Evolutionary conservation across 2,113 vertebrate genomes (phyloP).

Genomic region (Petromus typicus): DNA sequence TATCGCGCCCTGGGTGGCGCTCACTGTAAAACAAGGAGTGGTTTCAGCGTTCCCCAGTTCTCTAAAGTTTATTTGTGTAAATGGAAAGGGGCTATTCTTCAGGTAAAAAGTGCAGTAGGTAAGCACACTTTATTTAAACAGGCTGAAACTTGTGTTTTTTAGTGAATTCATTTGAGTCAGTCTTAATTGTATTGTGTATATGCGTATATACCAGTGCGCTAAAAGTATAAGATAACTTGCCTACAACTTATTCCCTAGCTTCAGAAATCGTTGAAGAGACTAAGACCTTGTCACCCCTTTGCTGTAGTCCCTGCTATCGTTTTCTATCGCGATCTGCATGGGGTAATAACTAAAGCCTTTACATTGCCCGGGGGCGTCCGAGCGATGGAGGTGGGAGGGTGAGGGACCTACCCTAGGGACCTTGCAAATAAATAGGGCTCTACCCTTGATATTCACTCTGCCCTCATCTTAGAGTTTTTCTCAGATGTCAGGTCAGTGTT

Average conservation of each 20-base stretch:
- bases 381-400: accelerated
- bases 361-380: not conserved
- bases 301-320: not conserved
- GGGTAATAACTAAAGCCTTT: not conserved
- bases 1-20: not conserved
- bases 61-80: not conserved
- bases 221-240: not conserved
- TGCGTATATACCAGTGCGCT: not conserved
- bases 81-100: conserved; percentile 7
- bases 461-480: not conserved
- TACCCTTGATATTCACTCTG: not conserved
- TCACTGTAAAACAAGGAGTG: not conserved
- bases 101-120: conserved; percentile 53
- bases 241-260: not conserved
- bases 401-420: not conserved
- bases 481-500: not conserved
- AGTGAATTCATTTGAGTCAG: not conserved
- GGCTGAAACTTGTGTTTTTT: not conserved
- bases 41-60: not conserved
- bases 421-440: not conserved
- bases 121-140: conserved; percentile 13
- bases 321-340: not conserved
- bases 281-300: not conserved
- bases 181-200: not conserved
- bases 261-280: not conserved